Evolutionary conservation across 1,140 invertebrate species (phyloP).

Genomic region (Ips typographus): DNA sequence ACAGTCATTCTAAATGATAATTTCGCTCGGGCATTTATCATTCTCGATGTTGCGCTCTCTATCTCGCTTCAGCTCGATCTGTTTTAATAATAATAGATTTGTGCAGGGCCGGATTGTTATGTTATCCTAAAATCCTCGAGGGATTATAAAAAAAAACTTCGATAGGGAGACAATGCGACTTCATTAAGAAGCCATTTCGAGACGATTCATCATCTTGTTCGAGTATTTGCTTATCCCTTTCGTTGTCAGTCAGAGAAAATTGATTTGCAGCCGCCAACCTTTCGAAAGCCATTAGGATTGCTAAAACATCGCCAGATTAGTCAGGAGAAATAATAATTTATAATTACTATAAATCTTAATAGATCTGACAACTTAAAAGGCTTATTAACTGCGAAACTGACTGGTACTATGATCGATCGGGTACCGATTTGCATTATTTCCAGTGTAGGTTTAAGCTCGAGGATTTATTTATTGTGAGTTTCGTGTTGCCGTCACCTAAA

Average conservation of each 20-base stretch:
- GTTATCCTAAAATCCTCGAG: too few species aligned
- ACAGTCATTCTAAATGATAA: slow-evolving; percentile 18
- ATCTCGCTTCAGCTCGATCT: too few species aligned
- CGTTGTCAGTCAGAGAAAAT: slow-evolving; percentile 6
- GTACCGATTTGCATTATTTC: slow-evolving; percentile 18
- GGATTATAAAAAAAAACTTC: not conserved
- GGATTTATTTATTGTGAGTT: slow-evolving; percentile 6
- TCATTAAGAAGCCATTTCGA: not conserved
- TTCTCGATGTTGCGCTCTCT: not conserved
- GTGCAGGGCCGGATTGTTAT: too few species aligned
- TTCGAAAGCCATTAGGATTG: slow-evolving; percentile 10
- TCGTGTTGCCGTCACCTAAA: not conserved
- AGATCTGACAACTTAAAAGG: slow-evolving; percentile 26
- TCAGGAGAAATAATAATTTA: slow-evolving; percentile 25
- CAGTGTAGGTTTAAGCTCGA: slow-evolving; percentile 7
- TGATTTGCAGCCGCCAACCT: slow-evolving; percentile 13
- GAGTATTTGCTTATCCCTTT: slow-evolving; percentile 3
- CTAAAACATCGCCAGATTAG: slow-evolving; percentile 19
- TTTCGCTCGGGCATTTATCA: slow-evolving; percentile 12
- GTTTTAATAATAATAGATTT: too few species aligned
- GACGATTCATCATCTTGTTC: slow-evolving; percentile 10
- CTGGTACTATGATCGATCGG: slow-evolving; percentile 29
- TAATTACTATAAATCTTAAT: slow-evolving; percentile 30
- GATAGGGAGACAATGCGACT: not conserved
- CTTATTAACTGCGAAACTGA: slow-evolving; percentile 28